A percentile compares a stretch with the other conserved stretches of the same genome.
phyloP scores from a whole-genome alignment of 1,140 invertebrate species.

The Cyclina sinensis region DNA sequence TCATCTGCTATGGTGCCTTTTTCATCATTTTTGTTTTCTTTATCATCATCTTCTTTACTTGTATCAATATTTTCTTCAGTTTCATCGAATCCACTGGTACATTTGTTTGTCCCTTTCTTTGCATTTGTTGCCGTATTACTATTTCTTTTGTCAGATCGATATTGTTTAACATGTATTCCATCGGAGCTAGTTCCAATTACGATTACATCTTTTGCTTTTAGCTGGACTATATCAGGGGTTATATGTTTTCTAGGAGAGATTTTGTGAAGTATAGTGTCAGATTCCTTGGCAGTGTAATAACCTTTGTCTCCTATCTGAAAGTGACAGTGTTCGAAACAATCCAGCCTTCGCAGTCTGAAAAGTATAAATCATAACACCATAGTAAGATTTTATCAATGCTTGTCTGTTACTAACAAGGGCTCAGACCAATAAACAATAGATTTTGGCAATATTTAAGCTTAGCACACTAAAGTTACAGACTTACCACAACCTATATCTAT shows the following conservation, averaged over 20 bases:
- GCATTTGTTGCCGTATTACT: neutral
- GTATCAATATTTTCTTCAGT: constrained; percentile 5
- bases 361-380: too few relatives aligned
- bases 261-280: constrained; percentile 84
- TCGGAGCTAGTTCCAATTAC: constrained; percentile 45
- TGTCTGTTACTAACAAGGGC: too few relatives aligned
- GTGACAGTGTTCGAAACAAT: constrained; percentile 95
- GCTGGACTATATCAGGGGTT: constrained; percentile 67
- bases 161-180: constrained; percentile 21
- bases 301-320: constrained; percentile 95
- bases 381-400: too few relatives aligned
- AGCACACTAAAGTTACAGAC: too few relatives aligned
- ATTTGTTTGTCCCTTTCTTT: constrained; percentile 65
- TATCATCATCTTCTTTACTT: constrained; percentile 17
- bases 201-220: constrained; percentile 36
- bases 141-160: constrained; percentile 3
- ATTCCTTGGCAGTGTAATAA: constrained; percentile 89
- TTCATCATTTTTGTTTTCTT: constrained; percentile 70
- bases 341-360: constrained; percentile 91
- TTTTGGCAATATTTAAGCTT: too few relatives aligned
- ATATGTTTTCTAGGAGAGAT: constrained; percentile 70
- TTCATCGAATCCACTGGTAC: constrained; percentile 83
- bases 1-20: constrained; percentile 68
- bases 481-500: too few relatives aligned
- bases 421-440: too few relatives aligned